phyloP scores from a whole-genome alignment of 2,113 vertebrate genomes.

The Peromyscus maniculatus region DNA sequence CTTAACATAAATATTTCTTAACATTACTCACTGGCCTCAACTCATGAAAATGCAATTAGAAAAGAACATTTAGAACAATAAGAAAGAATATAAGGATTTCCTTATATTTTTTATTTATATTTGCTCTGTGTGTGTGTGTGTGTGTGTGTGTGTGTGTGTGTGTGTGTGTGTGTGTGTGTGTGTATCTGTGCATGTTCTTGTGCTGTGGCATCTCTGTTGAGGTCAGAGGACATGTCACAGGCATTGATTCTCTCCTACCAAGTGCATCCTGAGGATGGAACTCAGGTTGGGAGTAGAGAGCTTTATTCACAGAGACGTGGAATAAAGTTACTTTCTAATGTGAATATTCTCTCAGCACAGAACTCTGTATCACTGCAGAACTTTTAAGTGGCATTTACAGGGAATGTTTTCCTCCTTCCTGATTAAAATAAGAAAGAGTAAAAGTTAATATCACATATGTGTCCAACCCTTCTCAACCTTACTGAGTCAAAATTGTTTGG shows the following conservation, averaged over 20 bases:
- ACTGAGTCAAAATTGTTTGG: neutral
- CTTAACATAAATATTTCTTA: neutral
- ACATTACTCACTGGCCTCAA: neutral
- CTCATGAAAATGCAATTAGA: neutral
- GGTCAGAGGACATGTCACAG: neutral
- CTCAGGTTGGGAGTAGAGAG: neutral
- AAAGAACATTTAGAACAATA: no score
- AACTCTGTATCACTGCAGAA: neutral
- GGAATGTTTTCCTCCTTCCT: neutral
- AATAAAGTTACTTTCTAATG: neutral
- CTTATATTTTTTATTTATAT: no score
- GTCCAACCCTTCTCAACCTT: neutral
- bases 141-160: no score
- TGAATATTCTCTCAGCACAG: neutral
- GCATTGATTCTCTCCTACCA: no score
- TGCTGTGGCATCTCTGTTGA: neutral
- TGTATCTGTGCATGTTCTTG: neutral
- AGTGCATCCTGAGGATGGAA: neutral
- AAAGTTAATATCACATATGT: neutral
- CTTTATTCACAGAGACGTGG: neutral
- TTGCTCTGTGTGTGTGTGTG: no score
- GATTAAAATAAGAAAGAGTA: neutral
- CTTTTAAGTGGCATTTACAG: slow-evolving; percentile 34
- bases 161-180: no score
- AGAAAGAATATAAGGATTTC: no score